Evolutionary conservation across 2,797 vertebrate species (phyloP).

Genomic region (Myiotriccus ornatus): DNA sequence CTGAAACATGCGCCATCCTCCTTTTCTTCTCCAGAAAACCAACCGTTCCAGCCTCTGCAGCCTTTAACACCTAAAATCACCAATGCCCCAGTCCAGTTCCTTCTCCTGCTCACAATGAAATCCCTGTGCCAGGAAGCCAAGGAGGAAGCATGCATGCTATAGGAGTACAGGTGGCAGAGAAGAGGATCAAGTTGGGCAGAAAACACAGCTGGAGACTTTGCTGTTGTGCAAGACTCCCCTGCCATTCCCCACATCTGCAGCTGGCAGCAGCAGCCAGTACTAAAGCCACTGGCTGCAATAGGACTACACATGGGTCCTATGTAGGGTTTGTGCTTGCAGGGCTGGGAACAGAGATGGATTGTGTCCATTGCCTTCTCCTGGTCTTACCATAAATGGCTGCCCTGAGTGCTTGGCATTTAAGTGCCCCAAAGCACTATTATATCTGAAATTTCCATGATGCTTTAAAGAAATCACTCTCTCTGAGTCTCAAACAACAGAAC

Average conservation of each 20-base stretch:
- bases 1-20: background rate
- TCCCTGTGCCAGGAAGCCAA: background rate
- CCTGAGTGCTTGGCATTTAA: background rate
- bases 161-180: background rate
- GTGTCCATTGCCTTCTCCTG: background rate
- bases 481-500: background rate
- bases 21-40: background rate
- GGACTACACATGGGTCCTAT: background rate
- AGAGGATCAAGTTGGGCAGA: background rate
- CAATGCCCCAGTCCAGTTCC: background rate
- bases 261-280: background rate
- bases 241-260: background rate
- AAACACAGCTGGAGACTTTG: background rate
- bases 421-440: background rate
- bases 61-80: background rate
- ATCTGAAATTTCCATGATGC: background rate
- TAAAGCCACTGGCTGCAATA: background rate
- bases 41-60: background rate
- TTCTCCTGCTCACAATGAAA: background rate
- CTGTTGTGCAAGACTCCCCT: background rate
- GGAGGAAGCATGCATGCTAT: rapidly evolving
- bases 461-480: background rate
- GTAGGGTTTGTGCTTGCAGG: background rate
- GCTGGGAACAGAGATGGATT: background rate
- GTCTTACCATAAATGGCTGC: background rate